Conservation (phyloP, 2,797 vertebrate genomes). For the Tolypeutes matacus region DNA sequence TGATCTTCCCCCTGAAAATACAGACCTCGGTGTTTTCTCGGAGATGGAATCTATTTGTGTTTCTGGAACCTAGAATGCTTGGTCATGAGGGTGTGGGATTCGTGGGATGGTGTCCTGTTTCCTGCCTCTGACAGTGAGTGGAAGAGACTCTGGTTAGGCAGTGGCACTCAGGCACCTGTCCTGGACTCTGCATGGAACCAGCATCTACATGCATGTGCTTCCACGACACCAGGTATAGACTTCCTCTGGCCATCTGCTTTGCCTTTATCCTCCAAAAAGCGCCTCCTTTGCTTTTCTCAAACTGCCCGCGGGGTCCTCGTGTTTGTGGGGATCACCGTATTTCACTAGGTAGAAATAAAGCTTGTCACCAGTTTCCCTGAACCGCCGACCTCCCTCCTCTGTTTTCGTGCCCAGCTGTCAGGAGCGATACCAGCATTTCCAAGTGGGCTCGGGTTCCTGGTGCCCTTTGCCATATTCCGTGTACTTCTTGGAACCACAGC, state of each 20-base stretch:
- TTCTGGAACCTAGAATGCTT: constrained; percentile 55
- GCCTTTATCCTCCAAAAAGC: not conserved
- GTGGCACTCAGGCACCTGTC: not conserved
- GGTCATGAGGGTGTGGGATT: constrained; percentile 70
- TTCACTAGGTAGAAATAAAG: not conserved
- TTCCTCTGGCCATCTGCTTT: rapidly evolving
- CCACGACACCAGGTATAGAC: rapidly evolving
- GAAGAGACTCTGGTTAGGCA: not conserved
- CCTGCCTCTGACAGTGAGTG: constrained; percentile 7
- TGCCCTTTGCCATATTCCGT: constrained; percentile 83
- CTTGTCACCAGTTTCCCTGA: not conserved
- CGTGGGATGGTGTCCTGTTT: constrained; percentile 12
- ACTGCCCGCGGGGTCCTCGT: not conserved
- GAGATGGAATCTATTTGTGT: constrained; percentile 63
- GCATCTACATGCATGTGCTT: rapidly evolving
- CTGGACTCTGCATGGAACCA: not conserved
- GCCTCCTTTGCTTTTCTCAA: not conserved
- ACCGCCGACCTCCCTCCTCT: constrained; percentile 43
- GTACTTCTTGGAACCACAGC: constrained; percentile 86
- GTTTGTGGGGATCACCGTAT: not conserved
- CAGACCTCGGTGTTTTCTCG: not conserved
- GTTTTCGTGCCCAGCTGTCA: not conserved
- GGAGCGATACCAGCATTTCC: constrained; percentile 53
- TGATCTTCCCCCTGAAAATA: not conserved
- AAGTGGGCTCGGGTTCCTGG: constrained; percentile 58